phyloP scores from a whole-genome alignment of 2,797 vertebrate species.

The Schizopygopsis malacanthus region DNA sequence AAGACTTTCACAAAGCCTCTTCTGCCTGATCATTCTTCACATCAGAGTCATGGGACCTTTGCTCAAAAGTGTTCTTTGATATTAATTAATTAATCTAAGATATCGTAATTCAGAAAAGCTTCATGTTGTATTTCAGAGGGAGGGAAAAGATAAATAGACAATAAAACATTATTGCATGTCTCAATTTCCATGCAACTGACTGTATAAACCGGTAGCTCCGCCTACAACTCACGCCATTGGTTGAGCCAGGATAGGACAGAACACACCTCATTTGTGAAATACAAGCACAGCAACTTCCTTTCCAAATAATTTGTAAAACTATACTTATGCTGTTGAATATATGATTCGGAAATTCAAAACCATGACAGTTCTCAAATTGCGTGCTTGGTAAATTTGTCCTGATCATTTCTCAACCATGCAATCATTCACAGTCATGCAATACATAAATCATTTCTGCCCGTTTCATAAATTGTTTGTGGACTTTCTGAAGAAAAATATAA shows the following conservation, averaged over 20 bases:
- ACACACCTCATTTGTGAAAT: not conserved
- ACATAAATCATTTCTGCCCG: too few species aligned
- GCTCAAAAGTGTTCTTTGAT: slow-evolving; percentile 29
- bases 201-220: not conserved
- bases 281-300: not conserved
- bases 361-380: too few species aligned
- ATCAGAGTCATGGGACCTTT: slow-evolving; percentile 33
- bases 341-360: too few species aligned
- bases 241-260: not conserved
- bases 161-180: not conserved
- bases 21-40: slow-evolving; percentile 49
- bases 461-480: too few species aligned
- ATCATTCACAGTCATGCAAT: too few species aligned
- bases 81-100: not conserved
- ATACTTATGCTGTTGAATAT: too few species aligned
- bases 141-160: not conserved
- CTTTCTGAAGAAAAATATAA: too few species aligned
- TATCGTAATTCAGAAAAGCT: not conserved
- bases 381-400: too few species aligned
- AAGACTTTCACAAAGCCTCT: slow-evolving; percentile 40
- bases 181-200: too few species aligned
- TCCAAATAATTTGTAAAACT: not conserved
- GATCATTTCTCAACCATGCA: too few species aligned
- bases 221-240: not conserved
- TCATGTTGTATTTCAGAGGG: not conserved